A percentile compares a stretch with the other conserved stretches of the same genome.
These are phyloP conservation scores for Eristalis arbustorum DNA, from an alignment of 2,888 invertebrate species.

Conservation along the genomic window DNA sequence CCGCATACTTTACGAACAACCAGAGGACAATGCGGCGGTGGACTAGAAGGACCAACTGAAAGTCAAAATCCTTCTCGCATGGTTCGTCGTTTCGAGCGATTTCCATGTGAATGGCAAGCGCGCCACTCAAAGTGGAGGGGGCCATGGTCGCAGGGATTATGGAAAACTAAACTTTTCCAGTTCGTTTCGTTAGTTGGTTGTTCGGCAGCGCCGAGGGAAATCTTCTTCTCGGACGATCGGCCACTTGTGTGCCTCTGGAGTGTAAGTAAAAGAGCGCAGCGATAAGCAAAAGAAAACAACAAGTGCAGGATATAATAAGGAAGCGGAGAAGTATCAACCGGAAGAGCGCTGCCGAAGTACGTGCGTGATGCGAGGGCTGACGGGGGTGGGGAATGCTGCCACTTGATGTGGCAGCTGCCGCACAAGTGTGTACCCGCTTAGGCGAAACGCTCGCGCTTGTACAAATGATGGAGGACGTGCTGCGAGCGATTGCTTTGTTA, in stretches of 20 bases:
- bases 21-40: conserved; percentile 10
- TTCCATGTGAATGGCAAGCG: conserved; percentile 62
- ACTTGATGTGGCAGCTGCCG: conserved; percentile 53
- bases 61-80: conserved; percentile 1
- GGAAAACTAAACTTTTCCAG: conserved; percentile 39
- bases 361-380: neutral
- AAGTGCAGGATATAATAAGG: neutral
- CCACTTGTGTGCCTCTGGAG: conserved; percentile 31
- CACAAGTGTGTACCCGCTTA: conserved; percentile 31
- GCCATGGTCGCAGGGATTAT: conserved; percentile 2
- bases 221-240: conserved; percentile 61
- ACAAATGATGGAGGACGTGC: conserved; percentile 56
- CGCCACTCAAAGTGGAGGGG: conserved; percentile 49
- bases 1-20: conserved; percentile 32
- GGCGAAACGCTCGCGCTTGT: conserved; percentile 25
- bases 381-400: conserved; percentile 16
- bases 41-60: conserved; percentile 9
- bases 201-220: conserved; percentile 60
- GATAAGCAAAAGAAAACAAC: neutral
- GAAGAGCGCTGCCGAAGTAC: neutral
- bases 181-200: conserved; percentile 56
- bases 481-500: conserved; percentile 63
- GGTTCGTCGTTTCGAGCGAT: conserved; percentile 47
- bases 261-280: neutral
- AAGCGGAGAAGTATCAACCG: conserved; percentile 3